These are phyloP conservation scores for Astyanax mexicanus DNA, from an alignment of 2,797 vertebrate genomes.

Conservation along the genomic window DNA sequence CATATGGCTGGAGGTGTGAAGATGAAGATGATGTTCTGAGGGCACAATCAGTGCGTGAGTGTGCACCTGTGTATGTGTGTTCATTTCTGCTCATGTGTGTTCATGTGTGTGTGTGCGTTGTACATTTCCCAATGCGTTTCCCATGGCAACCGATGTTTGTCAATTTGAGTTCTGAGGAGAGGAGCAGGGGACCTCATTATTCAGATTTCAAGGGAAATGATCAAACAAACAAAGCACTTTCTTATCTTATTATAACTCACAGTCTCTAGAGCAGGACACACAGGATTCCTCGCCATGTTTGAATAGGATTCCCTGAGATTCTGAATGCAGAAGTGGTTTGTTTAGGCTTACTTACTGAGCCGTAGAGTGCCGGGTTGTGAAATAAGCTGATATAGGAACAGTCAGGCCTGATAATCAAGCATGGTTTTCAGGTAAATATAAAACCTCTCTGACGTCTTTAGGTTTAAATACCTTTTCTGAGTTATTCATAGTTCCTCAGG, in stretches of 20 bases:
- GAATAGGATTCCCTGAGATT: not conserved
- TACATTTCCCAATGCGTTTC: constrained; percentile 11
- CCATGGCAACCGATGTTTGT: constrained; percentile 13
- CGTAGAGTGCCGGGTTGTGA: not conserved
- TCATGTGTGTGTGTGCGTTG: constrained; percentile 3
- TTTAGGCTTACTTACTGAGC: not conserved
- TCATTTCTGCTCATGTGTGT: not conserved
- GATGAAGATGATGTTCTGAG: constrained; percentile 21
- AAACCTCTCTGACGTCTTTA: not conserved
- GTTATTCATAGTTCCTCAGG: not conserved
- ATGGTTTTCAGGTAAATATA: not conserved
- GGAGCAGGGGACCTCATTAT: constrained; percentile 61
- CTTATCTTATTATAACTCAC: constrained; percentile 4
- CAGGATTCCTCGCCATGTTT: constrained; percentile 6
- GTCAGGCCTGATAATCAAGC: not conserved
- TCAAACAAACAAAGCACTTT: constrained; percentile 50
- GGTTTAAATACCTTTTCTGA: not conserved
- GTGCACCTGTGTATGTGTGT: constrained; percentile 1
- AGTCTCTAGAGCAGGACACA: not conserved
- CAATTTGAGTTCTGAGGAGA: constrained; percentile 17
- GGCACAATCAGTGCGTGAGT: not conserved
- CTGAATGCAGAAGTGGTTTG: not conserved
- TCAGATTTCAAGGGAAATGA: constrained; percentile 55
- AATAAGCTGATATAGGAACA: not conserved
- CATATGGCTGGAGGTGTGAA: not conserved